Evolutionary conservation across 2,113 vertebrate genomes (phyloP).

Genomic region (Capreolus pygargus): DNA sequence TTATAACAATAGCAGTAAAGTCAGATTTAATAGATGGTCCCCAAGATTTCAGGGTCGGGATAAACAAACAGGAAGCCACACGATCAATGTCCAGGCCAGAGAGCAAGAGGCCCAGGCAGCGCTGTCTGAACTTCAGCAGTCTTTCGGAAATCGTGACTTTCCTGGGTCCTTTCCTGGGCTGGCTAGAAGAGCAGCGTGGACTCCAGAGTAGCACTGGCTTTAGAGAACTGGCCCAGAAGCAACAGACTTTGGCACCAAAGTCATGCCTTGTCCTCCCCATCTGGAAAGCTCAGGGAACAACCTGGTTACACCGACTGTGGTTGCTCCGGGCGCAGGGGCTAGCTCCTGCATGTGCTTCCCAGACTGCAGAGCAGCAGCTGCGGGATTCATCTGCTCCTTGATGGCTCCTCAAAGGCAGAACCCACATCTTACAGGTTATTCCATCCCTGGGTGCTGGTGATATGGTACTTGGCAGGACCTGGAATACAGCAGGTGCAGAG

Average conservation of each 20-base stretch:
- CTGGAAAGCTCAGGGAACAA: background rate
- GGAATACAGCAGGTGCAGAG: background rate
- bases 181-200: background rate
- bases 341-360: fast-evolving
- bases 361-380: background rate
- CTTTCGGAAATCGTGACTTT: background rate
- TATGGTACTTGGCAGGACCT: background rate
- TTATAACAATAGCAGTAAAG: background rate
- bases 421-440: background rate
- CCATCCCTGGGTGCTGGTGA: background rate
- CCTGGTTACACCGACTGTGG: fast-evolving
- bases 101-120: background rate
- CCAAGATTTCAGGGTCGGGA: background rate
- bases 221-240: background rate
- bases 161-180: background rate
- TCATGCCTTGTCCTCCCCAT: background rate
- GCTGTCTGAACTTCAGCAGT: background rate
- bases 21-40: background rate
- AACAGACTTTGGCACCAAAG: background rate
- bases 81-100: background rate
- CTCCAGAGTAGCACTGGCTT: background rate
- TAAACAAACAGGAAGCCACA: background rate
- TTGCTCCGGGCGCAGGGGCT: fast-evolving
- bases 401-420: background rate
- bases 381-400: no score